A percentile compares a stretch with the other conserved stretches of the same genome.
These are phyloP conservation scores for Bombus cullumanus DNA, from an alignment of 1,140 invertebrate genomes.

Conservation along the genomic window DNA sequence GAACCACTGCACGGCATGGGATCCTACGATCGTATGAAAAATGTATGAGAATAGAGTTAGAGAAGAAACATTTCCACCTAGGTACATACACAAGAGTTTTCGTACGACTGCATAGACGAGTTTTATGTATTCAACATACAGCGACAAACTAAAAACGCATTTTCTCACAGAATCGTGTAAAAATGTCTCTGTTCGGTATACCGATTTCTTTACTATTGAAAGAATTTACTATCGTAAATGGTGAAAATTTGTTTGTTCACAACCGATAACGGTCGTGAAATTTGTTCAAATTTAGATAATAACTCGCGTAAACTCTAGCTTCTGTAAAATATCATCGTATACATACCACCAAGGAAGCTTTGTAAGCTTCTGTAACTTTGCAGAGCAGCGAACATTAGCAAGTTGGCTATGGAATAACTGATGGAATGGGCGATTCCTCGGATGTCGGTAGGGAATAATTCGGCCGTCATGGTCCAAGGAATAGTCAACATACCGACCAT, in stretches of 20 bases:
- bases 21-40: slow-evolving; percentile 67
- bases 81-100: background rate
- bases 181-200: too few relatives aligned
- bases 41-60: too few relatives aligned
- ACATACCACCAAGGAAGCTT: slow-evolving; percentile 79
- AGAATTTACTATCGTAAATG: too few relatives aligned
- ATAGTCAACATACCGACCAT: slow-evolving; percentile 85
- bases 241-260: too few relatives aligned
- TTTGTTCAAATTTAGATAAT: too few relatives aligned
- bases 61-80: background rate
- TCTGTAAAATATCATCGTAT: background rate
- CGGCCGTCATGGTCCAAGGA: slow-evolving; percentile 86
- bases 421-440: slow-evolving; percentile 84
- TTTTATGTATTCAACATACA: accelerated
- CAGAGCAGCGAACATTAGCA: slow-evolving; percentile 84
- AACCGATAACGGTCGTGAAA: too few relatives aligned
- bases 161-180: too few relatives aligned
- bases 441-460: slow-evolving; percentile 85
- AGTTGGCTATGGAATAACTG: slow-evolving; percentile 82
- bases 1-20: slow-evolving; percentile 87
- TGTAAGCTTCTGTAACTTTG: slow-evolving; percentile 82
- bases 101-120: too few relatives aligned
- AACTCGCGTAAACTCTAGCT: background rate
- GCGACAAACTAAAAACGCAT: too few relatives aligned
- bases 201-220: accelerated